Evolutionary conservation across 1,140 invertebrate genomes (phyloP).

Genomic region (Macrobrachium rosenbergii): DNA sequence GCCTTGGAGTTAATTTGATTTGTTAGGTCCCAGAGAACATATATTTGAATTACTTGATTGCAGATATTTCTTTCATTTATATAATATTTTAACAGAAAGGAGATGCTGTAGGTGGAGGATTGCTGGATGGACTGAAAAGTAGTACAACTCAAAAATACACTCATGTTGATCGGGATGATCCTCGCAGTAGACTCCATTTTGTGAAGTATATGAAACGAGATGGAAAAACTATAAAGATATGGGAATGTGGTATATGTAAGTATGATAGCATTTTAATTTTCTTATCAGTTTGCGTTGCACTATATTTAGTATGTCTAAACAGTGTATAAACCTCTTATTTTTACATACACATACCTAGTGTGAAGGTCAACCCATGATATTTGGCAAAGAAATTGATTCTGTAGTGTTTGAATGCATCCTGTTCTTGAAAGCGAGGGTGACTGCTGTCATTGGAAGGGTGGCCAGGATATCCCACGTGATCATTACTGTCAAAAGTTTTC

Average conservation of each 20-base stretch:
- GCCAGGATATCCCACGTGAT: too few species aligned
- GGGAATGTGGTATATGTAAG: slow-evolving; percentile 79
- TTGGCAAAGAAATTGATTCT: background rate
- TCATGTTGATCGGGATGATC: slow-evolving; percentile 73
- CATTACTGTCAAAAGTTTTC: too few species aligned
- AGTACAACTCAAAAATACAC: slow-evolving; percentile 29
- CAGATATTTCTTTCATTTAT: too few species aligned
- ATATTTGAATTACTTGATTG: too few species aligned
- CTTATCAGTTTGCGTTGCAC: background rate
- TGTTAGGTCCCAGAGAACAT: too few species aligned
- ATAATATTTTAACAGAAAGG: background rate
- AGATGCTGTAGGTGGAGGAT: background rate
- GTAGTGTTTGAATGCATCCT: too few species aligned
- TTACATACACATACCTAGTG: background rate
- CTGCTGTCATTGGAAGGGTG: too few species aligned
- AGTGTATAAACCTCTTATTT: background rate
- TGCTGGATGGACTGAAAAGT: background rate
- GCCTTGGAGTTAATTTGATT: too few species aligned
- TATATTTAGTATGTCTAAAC: background rate
- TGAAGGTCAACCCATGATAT: background rate
- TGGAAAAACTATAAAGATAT: slow-evolving; percentile 77
- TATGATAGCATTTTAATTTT: slow-evolving; percentile 60
- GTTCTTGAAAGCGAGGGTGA: too few species aligned
- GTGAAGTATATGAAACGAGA: slow-evolving; percentile 78
- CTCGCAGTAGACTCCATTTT: slow-evolving; percentile 74